These are phyloP conservation scores for Branchellion lobata DNA, from an alignment of 2,888 invertebrate species.

Conservation along the genomic window DNA sequence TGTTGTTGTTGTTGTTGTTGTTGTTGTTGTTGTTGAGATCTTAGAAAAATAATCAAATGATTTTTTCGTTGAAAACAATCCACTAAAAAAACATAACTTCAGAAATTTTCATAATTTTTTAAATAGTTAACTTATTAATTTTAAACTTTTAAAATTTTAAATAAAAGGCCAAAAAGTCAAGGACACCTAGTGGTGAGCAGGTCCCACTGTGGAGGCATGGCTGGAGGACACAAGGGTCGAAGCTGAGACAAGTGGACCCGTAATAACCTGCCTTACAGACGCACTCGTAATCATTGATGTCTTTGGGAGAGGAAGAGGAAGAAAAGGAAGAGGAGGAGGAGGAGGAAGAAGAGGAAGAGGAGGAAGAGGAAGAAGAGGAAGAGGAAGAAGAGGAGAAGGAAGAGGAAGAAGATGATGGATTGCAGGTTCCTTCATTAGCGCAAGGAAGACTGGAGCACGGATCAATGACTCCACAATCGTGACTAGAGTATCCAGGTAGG, in stretches of 20 bases:
- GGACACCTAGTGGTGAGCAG: not conserved
- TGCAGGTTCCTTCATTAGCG: not conserved
- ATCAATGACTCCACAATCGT: conserved; percentile 22
- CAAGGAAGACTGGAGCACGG: conserved; percentile 27
- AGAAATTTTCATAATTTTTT: no score
- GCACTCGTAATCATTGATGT: conserved; percentile 25
- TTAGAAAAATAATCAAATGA: no score
- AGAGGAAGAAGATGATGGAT: not conserved
- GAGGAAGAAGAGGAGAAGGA: not conserved
- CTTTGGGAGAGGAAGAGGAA: not conserved
- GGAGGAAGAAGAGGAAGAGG: not conserved
- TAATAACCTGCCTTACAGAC: conserved; percentile 33
- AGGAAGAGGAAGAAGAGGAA: not conserved
- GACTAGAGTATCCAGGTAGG: conserved; percentile 3
- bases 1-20: no score
- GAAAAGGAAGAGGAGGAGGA: no score
- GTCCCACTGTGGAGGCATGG: conserved; percentile 42
- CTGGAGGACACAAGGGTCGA: conserved; percentile 45
- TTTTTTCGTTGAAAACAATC: no score
- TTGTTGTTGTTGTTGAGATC: no score
- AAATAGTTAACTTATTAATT: no score
- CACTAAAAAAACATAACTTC: no score
- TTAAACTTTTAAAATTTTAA: no score
- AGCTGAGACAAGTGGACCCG: conserved; percentile 42
- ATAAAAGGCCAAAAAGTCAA: no score